phyloP scores from a whole-genome alignment of 2,113 vertebrate genomes.

The Hippocampus barbouri region DNA sequence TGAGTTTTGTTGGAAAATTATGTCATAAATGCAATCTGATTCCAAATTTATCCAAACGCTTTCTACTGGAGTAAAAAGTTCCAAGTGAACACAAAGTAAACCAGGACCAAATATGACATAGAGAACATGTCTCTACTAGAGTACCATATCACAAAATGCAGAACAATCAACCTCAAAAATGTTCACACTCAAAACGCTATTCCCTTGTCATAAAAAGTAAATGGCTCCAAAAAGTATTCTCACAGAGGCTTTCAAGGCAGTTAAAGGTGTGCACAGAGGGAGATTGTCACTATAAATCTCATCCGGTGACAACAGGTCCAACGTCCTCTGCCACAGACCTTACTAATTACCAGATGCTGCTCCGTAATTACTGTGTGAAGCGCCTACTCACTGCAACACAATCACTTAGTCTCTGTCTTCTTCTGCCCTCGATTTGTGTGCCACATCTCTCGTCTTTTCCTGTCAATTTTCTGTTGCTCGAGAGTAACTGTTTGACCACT shows the following conservation, averaged over 20 bases:
- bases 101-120: neutral
- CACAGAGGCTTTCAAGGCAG: slow-evolving; percentile 1
- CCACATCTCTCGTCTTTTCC: neutral
- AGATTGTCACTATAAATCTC: slow-evolving; percentile 25
- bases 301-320: slow-evolving; percentile 29
- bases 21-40: too few relatives aligned
- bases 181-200: neutral
- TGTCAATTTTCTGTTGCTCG: neutral
- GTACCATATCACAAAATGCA: neutral
- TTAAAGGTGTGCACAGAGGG: neutral
- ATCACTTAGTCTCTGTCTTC: slow-evolving; percentile 9
- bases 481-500: neutral
- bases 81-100: neutral
- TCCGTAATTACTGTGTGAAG: slow-evolving; percentile 46
- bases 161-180: neutral
- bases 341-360: slow-evolving; percentile 43
- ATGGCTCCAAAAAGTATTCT: neutral
- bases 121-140: neutral
- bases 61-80: too few relatives aligned
- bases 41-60: too few relatives aligned
- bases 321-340: slow-evolving; percentile 32
- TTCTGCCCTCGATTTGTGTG: slow-evolving; percentile 4
- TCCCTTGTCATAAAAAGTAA: neutral
- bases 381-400: slow-evolving; percentile 21
- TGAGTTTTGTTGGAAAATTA: too few relatives aligned